Base-by-base conservation (phyloP, 2,113 vertebrate genomes). In the Laticauda laticaudata region DNA sequence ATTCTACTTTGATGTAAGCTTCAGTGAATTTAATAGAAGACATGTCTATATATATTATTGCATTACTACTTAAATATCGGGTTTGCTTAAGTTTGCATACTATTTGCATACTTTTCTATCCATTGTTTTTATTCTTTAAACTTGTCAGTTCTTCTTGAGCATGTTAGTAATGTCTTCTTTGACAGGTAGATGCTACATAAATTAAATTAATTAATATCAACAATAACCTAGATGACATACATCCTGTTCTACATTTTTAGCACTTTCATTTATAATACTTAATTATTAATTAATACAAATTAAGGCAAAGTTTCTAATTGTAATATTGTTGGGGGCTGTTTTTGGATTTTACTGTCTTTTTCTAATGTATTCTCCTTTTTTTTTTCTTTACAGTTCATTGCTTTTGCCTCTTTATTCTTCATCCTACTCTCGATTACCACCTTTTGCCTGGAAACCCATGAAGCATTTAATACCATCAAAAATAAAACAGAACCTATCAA, bases 371-470 rank as follows among this genome's bases (percentile, higher is more conserved):
- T 93, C n/a, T 95, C 94, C 95, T 95, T 93, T 87, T 95, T 56
- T 56, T 95, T 96, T 92, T 45, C 91, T 61, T 97, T 96, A 55
- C 98, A 99, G 99, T 99, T 99, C 95, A 98, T 99, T 91, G 99
- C 99, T 95, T 99, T 99, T 94, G 99, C 98, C 87, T 99, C 99
- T 90, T 97, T 99, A 96, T 99, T 99, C 98, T 99, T 99, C 98
- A 99, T 99, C 97, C 97, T 99, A 97, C 99, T 99, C 97, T 99
- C 99, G 92, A 99, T 99, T 97, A 99, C 99, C 93, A 99, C 99
- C 92, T 99, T 99, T 98, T 99, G 99, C 97, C 96, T 99, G 98
- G 99, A 99, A 97, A 99, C 99, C 0, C 99, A 99, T 0, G 99
- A 99, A 96, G 99, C 99, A 95, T 99, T 99, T 98, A 99, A 99